A percentile compares a stretch with the other conserved stretches of the same genome.
phyloP scores from a whole-genome alignment of 2,113 vertebrate genomes.

The Albula goreensis region DNA sequence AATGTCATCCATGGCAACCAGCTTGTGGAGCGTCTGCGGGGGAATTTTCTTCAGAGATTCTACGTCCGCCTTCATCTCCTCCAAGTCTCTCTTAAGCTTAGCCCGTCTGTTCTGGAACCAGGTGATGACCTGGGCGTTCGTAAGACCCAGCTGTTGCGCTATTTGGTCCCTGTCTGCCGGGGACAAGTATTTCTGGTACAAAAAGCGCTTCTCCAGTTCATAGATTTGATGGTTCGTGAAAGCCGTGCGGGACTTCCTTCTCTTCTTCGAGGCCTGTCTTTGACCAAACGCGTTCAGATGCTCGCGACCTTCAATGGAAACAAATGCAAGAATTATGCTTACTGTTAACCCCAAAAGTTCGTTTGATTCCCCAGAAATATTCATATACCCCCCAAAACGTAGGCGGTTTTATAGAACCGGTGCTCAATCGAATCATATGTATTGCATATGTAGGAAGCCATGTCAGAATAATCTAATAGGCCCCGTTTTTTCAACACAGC shows the following conservation, averaged over 20 bases:
- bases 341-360: neutral
- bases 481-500: neutral
- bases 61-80: constrained; percentile 92
- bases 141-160: constrained; percentile 85
- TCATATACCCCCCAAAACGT: neutral
- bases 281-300: constrained; percentile 71
- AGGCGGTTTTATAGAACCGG: neutral
- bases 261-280: constrained; percentile 76
- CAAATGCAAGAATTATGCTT: constrained; percentile 20
- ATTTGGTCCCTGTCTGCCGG: constrained; percentile 90
- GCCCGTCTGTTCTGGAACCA: constrained; percentile 94
- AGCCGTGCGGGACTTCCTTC: constrained; percentile 89
- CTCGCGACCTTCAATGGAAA: constrained; percentile 71
- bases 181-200: constrained; percentile 89
- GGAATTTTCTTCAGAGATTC: constrained; percentile 86
- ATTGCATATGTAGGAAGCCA: neutral
- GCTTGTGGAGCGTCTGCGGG: constrained; percentile 77
- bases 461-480: neutral
- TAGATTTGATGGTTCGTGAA: constrained; percentile 93
- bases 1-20: constrained; percentile 70
- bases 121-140: constrained; percentile 88
- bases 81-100: constrained; percentile 86
- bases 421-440: neutral
- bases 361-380: neutral
- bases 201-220: constrained; percentile 88